Base-by-base conservation (phyloP, 2,797 vertebrate genomes). In the Tiaroga cobitis region DNA sequence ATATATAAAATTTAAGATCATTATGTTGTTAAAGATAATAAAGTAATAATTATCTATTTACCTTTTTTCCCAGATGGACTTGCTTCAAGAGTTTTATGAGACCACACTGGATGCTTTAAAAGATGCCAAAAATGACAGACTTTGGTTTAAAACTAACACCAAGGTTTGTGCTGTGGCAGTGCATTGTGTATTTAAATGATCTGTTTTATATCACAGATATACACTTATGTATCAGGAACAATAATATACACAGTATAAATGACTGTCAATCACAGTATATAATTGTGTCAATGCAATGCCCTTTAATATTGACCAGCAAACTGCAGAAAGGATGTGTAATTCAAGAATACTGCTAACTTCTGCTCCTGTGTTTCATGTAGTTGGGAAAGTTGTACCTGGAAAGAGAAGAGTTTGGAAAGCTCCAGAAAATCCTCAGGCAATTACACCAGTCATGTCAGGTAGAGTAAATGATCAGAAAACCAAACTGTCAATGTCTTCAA, bases 401-500 rank as follows among this genome's bases (percentile, higher is more conserved):
- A 93, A 96, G 98, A 90, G 98, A 99, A 91, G 98, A 99, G 90
- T 99, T 96, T 91, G 98, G 98, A 73, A 99, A 99, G 89, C 95
- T 99, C 88, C 98, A 99, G 91, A 99, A 99, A 93, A 99, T 99
- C 92, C 95, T 99, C 82, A 95, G 98, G 86, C 98, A 99, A 88
- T 95, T 99, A 89, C 98, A 99, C 92, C 98, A 99, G 92, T 99
- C 98, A 0, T 99, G 98, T 93, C 98, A 99, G 97, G 98, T 99
- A 97, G 80, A n/a, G 54, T 43, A 68, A 56, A 76, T 18, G 24
- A 21, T 19, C 1, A 39, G 24, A 16, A 3, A 41, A 70, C 3
- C 16, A 46, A 46, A 49, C 16, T 49, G 46, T 43, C 8, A 2
- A 18, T 49, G 46, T 6, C 56, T 43, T 34, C 4, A 3, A 7